Base-by-base conservation (phyloP, 2,113 vertebrate species). In the Cercopithecus mona region DNA sequence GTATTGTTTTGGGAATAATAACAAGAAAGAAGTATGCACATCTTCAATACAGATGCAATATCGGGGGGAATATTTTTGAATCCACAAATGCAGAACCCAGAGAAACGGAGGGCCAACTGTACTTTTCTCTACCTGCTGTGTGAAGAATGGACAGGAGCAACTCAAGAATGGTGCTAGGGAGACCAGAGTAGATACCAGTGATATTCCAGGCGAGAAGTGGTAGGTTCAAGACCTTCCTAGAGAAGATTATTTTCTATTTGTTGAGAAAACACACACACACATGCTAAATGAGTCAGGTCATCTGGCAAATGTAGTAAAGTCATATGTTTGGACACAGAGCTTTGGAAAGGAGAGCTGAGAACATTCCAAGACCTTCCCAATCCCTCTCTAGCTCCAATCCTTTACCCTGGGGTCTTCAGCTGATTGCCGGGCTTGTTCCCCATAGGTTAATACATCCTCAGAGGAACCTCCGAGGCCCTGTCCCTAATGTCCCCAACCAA, bases 261-360 rank as follows among this genome's bases (percentile, higher is more conserved):
- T 70, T 43, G 78, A 66, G 23, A 18, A 82, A 25, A 73, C 43
- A n/a, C 66, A n/a, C 10, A 35, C 93, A 85, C 48, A 83, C 68
- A 89, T 32, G 22, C 64, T 16, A 25, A 55, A 27, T 86, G 59
- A 90, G 79, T 93, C 82, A 84, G 50, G 43, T 76, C 78, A 70
- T 93, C 84, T 93, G 87, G 86, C 66, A 88, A 87, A 48, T 61
- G 22, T 25, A 43, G 27, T 81, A 22, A 90, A 93, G 52, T 82
- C 70, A 90, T n/a, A 48, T 35, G 48, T 88, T 59, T 88, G 78
- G 91, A 90, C n/a, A 66, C 52, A 78, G 80, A 64, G 79, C 93
- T 94, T 90, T 80, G 57, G 45, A 95, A 27, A 92, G 30, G 48
- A 90, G 18, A 91, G 23, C 55, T 68, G 57, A 92, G 52, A 73